A percentile compares a stretch with the other conserved stretches of the same genome.
Evolutionary conservation across 2,113 vertebrate species (phyloP).

Genomic region (Podiceps cristatus): DNA sequence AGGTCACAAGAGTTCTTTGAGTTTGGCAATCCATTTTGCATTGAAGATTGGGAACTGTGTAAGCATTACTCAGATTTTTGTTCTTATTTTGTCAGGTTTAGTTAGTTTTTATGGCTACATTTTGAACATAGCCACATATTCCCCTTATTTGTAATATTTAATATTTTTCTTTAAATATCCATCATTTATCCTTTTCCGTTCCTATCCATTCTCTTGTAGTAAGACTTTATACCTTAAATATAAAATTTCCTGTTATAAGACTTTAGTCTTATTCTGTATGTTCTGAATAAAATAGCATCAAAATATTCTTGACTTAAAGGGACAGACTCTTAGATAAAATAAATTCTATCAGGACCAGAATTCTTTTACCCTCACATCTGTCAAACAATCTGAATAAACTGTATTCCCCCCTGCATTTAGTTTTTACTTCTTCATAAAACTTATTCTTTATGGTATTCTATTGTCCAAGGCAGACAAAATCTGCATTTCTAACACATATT

Average conservation of each 20-base stretch:
- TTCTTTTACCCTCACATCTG: neutral
- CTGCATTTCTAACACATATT: neutral
- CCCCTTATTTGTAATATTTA: neutral
- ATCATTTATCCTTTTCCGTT: neutral
- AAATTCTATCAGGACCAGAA: neutral
- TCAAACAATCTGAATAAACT: neutral
- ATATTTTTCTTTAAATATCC: neutral
- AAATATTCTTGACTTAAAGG: neutral
- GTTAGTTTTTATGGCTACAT: neutral
- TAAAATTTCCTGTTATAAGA: neutral
- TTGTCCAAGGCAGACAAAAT: neutral
- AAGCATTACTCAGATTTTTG: neutral
- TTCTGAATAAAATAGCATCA: neutral
- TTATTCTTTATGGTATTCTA: neutral
- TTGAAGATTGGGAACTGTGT: neutral
- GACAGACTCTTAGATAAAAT: neutral
- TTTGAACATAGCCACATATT: neutral
- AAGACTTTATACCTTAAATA: neutral
- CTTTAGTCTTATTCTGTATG: neutral
- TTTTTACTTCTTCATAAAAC: neutral
- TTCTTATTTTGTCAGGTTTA: neutral
- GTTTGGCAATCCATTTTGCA: neutral
- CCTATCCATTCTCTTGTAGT: neutral
- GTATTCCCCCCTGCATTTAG: neutral
- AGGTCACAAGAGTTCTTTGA: neutral